Conservation (phyloP, 1,140 invertebrate species). For the Macrobrachium rosenbergii region DNA sequence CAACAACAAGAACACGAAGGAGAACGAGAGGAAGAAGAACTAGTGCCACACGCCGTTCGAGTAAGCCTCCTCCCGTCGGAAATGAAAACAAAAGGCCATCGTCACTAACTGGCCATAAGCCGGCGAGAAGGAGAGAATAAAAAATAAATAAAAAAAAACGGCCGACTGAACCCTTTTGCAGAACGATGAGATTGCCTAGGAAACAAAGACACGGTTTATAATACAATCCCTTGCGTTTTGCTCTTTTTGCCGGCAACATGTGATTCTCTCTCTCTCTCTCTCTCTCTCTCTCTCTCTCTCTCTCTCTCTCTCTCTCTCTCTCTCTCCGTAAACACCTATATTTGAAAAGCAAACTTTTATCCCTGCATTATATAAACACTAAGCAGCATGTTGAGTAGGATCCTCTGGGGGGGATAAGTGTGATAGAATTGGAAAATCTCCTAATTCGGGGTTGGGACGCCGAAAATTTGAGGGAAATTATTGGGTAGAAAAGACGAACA, state of each 20-base stretch:
- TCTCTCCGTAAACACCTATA: background rate
- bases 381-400: too few species aligned
- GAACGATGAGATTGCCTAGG: constrained; percentile 18
- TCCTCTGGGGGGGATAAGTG: too few species aligned
- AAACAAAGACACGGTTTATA: constrained; percentile 52
- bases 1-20: too few species aligned
- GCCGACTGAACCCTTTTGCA: constrained; percentile 19
- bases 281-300: constrained; percentile 9
- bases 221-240: constrained; percentile 45
- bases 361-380: too few species aligned
- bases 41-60: too few species aligned
- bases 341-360: background rate
- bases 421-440: too few species aligned
- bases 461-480: background rate
- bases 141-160: constrained; percentile 10
- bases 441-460: background rate
- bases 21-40: too few species aligned
- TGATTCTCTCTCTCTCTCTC: constrained; percentile 6
- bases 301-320: constrained; percentile 23
- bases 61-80: too few species aligned
- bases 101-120: background rate
- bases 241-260: constrained; percentile 7
- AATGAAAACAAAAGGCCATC: too few species aligned
- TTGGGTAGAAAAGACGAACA: background rate
- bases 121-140: background rate